A percentile compares a stretch with the other conserved stretches of the same genome.
Evolutionary conservation across 53 echinoderm and acorn worm species (phyloP).

Genomic region (Paracentrotus lividus): DNA sequence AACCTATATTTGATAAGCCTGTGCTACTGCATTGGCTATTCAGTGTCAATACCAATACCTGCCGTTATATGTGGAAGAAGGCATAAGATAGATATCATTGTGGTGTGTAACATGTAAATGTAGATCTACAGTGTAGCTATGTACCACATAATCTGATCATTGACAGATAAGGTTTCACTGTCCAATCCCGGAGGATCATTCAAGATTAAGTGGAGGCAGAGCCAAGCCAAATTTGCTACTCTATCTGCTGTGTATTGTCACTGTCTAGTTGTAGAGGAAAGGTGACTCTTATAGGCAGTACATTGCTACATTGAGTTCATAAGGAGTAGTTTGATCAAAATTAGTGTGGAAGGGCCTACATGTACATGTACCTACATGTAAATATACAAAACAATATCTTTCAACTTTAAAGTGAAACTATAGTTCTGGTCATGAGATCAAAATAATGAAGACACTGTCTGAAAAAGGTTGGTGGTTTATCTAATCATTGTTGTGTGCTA

Average conservation of each 20-base stretch:
- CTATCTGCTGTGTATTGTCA: slow-evolving; percentile 21
- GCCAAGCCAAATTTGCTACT: background rate
- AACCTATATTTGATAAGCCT: too few species aligned
- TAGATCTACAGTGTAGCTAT: slow-evolving; percentile 5
- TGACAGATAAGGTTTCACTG: slow-evolving; percentile 40
- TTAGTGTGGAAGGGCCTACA: too few species aligned
- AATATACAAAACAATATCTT: background rate
- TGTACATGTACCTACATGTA: background rate
- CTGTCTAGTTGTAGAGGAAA: background rate
- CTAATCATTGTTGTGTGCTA: too few species aligned
- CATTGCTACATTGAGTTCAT: background rate
- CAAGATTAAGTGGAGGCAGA: background rate
- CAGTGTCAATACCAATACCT: slow-evolving; percentile 15
- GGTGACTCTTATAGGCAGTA: background rate
- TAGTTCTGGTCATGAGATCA: too few species aligned
- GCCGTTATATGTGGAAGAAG: slow-evolving; percentile 9
- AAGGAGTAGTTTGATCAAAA: too few species aligned
- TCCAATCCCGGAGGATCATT: slow-evolving; percentile 28
- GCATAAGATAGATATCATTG: slow-evolving; percentile 15
- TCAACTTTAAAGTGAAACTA: too few species aligned
- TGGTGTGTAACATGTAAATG: background rate
- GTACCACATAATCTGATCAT: slow-evolving; percentile 48
- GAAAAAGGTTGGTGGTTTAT: too few species aligned
- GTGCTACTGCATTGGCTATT: background rate
- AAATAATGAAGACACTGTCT: too few species aligned